Evolutionary conservation across 2,113 vertebrate genomes (phyloP).

Genomic region (Xiphorhynchus elegans): DNA sequence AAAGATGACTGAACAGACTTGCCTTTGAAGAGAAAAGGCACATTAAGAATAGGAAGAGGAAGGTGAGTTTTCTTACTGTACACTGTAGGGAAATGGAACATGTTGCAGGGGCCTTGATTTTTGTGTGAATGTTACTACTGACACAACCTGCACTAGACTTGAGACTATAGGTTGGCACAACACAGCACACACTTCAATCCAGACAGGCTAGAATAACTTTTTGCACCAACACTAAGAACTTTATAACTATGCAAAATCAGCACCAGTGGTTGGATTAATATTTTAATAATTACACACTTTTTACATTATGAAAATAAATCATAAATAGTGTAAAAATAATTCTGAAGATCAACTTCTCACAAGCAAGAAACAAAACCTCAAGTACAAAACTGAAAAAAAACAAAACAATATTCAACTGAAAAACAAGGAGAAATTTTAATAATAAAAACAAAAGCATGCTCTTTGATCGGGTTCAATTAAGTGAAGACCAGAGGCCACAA

Average conservation of each 20-base stretch:
- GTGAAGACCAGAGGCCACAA: conserved; percentile 60
- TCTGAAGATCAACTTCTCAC: conserved; percentile 87
- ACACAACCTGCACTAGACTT: not conserved
- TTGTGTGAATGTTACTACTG: not conserved
- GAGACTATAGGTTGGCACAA: not conserved
- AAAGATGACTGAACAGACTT: not conserved
- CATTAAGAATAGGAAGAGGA: not conserved
- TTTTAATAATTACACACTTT: conserved; percentile 86
- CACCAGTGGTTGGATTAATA: conserved; percentile 73
- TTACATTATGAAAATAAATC: conserved; percentile 87
- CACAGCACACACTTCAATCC: not conserved
- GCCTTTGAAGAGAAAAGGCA: not conserved
- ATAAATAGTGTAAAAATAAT: conserved; percentile 91
- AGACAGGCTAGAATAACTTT: conserved; percentile 4
- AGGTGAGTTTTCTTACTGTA: not conserved
- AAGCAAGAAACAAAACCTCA: conserved; percentile 77
- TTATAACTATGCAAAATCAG: conserved; percentile 69
- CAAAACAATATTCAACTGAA: conserved; percentile 68
- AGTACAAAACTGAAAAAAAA: conserved; percentile 75
- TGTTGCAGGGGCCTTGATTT: not conserved
- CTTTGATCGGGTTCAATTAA: conserved; percentile 47
- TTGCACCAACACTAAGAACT: conserved; percentile 47
- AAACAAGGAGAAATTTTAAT: conserved; percentile 69
- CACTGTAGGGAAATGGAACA: not conserved
- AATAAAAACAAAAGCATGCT: conserved; percentile 61